These are phyloP conservation scores for Agrilus cyanescens DNA, from an alignment of 2,888 invertebrate species.

Conservation along the genomic window DNA sequence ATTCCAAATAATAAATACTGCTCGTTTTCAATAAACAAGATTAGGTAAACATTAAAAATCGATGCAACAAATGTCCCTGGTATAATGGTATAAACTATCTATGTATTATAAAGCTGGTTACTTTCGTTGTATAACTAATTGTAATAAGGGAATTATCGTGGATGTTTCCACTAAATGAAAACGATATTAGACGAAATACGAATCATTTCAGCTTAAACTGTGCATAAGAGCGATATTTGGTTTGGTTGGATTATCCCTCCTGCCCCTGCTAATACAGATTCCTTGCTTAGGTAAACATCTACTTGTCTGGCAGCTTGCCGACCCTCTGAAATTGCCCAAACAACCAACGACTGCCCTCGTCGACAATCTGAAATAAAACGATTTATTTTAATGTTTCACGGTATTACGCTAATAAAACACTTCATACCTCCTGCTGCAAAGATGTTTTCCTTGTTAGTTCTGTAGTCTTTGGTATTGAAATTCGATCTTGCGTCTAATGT, in stretches of 20 bases:
- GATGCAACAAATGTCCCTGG: too few relatives aligned
- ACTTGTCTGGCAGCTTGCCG: conserved; percentile 94
- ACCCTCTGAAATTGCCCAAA: conserved; percentile 97
- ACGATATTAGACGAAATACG: too few relatives aligned
- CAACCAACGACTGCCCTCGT: conserved; percentile 96
- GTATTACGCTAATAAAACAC: not conserved
- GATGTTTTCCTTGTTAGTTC: conserved; percentile 82
- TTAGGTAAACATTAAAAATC: too few relatives aligned
- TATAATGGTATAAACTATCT: too few relatives aligned
- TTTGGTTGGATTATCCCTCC: conserved; percentile 69
- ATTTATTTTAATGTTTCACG: not conserved
- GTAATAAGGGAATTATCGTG: too few relatives aligned
- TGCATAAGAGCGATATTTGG: conserved; percentile 23
- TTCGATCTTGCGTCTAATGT: conserved; percentile 88
- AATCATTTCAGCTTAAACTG: conserved; percentile 21
- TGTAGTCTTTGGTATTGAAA: conserved; percentile 74
- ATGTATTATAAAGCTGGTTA: too few relatives aligned
- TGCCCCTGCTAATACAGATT: conserved; percentile 77
- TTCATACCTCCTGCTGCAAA: conserved; percentile 89
- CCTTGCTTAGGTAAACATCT: conserved; percentile 67
- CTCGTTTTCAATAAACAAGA: too few relatives aligned
- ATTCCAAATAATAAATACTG: too few relatives aligned
- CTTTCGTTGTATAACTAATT: too few relatives aligned
- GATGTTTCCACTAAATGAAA: too few relatives aligned
- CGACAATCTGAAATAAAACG: conserved; percentile 76